Percentiles rank a stretch among this genome's conserved stretches.
These are phyloP conservation scores for Aethes cnicana DNA, from an alignment of 2,888 invertebrate genomes.

Conservation along the genomic window DNA sequence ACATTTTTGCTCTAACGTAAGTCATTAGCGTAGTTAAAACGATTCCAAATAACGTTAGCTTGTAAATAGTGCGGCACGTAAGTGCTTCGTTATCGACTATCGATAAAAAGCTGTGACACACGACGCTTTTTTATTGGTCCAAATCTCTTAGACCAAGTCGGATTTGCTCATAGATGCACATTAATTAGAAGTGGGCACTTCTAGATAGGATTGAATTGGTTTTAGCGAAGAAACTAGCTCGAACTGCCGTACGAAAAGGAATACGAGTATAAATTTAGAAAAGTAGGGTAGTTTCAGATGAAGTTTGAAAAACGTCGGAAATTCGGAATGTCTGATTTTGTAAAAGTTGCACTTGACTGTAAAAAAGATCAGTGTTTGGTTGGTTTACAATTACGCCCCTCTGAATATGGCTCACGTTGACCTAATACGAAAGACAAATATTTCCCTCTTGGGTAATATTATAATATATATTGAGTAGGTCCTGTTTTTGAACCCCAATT, in stretches of 20 bases:
- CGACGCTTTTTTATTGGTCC: constrained; percentile 55
- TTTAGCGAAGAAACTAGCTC: constrained; percentile 54
- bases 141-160: constrained; percentile 59
- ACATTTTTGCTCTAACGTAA: constrained; percentile 54
- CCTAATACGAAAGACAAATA: too few species aligned
- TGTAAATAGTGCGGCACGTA: constrained; percentile 43
- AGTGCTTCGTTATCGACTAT: constrained; percentile 39
- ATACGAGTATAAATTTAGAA: constrained; percentile 40
- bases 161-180: constrained; percentile 76
- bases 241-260: constrained; percentile 62
- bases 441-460: too few species aligned
- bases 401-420: too few species aligned
- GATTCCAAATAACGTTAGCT: constrained; percentile 33
- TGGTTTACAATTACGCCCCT: too few species aligned
- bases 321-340: constrained; percentile 3
- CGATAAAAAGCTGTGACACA: constrained; percentile 45
- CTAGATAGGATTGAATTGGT: constrained; percentile 57
- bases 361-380: too few species aligned
- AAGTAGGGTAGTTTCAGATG: constrained; percentile 15
- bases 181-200: constrained; percentile 64
- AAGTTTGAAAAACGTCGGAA: background rate
- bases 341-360: constrained; percentile 6
- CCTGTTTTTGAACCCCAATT: too few species aligned
- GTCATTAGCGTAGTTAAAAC: constrained; percentile 23
- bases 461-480: too few species aligned